A percentile compares a stretch with the other conserved stretches of the same genome.
These are phyloP conservation scores for Andinoacara biseriatus DNA, from an alignment of 2,113 vertebrate species.

Conservation along the genomic window DNA sequence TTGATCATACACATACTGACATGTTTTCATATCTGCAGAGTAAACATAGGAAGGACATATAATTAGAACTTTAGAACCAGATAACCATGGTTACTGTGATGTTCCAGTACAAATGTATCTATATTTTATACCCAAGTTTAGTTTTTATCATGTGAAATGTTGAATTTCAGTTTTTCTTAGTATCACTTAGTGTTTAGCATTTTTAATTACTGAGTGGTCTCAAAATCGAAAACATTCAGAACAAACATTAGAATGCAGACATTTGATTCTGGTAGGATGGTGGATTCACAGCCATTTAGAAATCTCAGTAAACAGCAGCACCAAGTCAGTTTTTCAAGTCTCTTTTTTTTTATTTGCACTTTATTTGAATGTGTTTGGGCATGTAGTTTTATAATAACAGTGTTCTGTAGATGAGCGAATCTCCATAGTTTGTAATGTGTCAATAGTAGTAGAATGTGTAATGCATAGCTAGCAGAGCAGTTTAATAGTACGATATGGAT, in stretches of 20 bases:
- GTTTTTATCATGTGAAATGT: background rate
- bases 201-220: background rate
- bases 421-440: fast-evolving
- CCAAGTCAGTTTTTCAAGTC: background rate
- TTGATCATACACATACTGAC: background rate
- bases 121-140: background rate
- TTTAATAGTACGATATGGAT: background rate
- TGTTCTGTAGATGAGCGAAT: background rate
- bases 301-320: background rate
- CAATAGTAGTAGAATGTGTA: too few species aligned
- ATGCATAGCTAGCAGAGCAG: too few species aligned
- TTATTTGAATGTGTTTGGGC: too few species aligned
- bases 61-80: background rate
- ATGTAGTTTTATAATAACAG: background rate
- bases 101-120: background rate
- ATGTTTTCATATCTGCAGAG: background rate
- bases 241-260: background rate
- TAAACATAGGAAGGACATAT: background rate
- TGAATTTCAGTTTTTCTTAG: background rate
- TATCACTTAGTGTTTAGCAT: fast-evolving
- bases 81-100: background rate
- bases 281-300: background rate
- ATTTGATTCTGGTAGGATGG: background rate
- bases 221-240: background rate
- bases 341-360: too few species aligned